A percentile compares a stretch with the other conserved stretches of the same genome.
Evolutionary conservation across 64 coral and sea anemone genomes (phyloP).

Genomic region (Pocillopora verrucosa): DNA sequence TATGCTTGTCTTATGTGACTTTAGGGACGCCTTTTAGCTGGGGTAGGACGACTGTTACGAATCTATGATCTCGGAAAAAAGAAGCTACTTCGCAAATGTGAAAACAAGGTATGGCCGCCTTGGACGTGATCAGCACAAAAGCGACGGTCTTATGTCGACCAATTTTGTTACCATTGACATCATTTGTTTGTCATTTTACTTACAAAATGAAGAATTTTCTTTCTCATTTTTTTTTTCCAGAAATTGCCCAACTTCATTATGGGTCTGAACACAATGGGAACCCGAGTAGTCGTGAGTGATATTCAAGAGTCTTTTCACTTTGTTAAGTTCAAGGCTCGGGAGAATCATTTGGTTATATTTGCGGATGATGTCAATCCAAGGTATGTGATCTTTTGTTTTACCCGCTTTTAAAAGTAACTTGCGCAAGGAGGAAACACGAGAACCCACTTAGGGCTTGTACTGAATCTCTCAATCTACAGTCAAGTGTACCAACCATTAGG

Average conservation of each 20-base stretch:
- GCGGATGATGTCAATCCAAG: slow-evolving; percentile 98
- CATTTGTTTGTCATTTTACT: neutral
- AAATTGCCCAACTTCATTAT: slow-evolving; percentile 94
- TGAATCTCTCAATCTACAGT: too few species aligned
- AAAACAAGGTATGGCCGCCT: slow-evolving; percentile 74
- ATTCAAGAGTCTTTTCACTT: slow-evolving; percentile 95
- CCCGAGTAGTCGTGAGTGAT: slow-evolving; percentile 85
- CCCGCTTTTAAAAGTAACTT: neutral
- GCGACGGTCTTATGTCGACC: too few species aligned
- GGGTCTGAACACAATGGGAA: slow-evolving; percentile 81
- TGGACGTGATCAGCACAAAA: too few species aligned
- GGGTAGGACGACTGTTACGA: slow-evolving; percentile 84
- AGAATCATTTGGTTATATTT: slow-evolving; percentile 94
- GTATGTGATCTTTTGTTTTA: slow-evolving; percentile 6
- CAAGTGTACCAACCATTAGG: too few species aligned
- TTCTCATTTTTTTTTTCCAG: slow-evolving; percentile 14
- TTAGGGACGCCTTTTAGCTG: slow-evolving; percentile 73
- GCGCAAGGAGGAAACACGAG: neutral
- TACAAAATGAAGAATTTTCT: neutral
- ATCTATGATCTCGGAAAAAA: slow-evolving; percentile 97
- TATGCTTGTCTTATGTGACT: neutral
- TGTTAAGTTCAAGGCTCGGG: slow-evolving; percentile 89
- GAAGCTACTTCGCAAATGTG: slow-evolving; percentile 95
- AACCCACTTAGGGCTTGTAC: too few species aligned
- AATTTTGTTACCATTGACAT: neutral